These are phyloP conservation scores for Myotis planiceps DNA, from an alignment of 2,797 vertebrate genomes.

Conservation along the genomic window DNA sequence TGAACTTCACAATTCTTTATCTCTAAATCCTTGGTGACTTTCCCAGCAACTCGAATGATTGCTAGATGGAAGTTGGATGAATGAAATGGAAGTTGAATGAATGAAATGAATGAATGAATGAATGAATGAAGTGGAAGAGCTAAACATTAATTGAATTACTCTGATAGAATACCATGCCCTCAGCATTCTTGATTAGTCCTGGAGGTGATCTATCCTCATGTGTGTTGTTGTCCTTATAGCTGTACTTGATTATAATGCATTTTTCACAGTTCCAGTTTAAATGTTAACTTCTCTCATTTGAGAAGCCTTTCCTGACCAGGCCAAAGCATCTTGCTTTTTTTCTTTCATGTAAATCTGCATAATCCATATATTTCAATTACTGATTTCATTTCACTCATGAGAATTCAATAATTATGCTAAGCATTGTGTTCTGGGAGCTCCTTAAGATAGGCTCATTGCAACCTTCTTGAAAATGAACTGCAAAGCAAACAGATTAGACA, in stretches of 20 bases:
- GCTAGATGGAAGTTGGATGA: background rate
- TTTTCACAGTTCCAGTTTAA: background rate
- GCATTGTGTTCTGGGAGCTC: background rate
- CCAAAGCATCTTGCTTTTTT: background rate
- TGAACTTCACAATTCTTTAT: background rate
- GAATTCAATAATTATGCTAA: background rate
- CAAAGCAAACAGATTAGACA: background rate
- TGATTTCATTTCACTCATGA: background rate
- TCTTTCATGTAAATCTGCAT: background rate
- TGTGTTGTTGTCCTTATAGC: background rate
- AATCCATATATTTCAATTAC: background rate
- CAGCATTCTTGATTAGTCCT: background rate
- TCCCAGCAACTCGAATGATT: background rate
- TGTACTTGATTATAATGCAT: background rate
- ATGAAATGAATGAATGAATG: background rate
- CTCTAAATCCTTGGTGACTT: background rate
- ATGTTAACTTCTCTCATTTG: background rate
- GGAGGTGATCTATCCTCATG: background rate
- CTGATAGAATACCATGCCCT: background rate
- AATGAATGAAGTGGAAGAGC: background rate
- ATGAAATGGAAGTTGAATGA: background rate
- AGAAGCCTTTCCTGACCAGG: background rate
- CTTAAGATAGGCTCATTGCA: background rate
- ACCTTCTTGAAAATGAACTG: slow-evolving; percentile 8
- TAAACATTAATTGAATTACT: background rate